Conservation (phyloP, 2,113 vertebrate species). For the Oreocharis arfaki region DNA sequence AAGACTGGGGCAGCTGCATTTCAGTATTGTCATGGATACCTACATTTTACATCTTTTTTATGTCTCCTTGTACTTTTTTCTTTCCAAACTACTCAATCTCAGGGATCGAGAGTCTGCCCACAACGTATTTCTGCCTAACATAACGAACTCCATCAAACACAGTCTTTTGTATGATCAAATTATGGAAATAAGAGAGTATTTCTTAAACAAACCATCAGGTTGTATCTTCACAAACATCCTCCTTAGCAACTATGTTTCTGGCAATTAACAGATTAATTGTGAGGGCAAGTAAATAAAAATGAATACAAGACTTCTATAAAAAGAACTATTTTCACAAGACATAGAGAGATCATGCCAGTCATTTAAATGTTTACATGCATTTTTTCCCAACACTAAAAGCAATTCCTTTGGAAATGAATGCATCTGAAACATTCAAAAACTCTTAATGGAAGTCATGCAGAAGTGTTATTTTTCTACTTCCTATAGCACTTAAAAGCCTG, state of each 20-base stretch:
- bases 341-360: background rate
- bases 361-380: background rate
- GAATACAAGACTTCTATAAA: background rate
- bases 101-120: background rate
- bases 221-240: background rate
- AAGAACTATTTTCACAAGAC: background rate
- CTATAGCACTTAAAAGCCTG: conserved; percentile 38
- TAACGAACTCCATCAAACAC: accelerated
- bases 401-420: background rate
- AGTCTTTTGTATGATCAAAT: background rate
- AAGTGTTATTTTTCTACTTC: conserved; percentile 40
- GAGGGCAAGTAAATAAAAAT: background rate
- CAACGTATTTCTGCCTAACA: background rate
- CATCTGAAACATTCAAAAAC: background rate
- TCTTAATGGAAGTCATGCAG: background rate
- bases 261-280: background rate
- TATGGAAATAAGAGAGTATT: background rate
- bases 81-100: background rate
- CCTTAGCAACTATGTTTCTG: background rate
- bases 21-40: accelerated
- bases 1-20: background rate
- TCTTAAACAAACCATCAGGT: background rate
- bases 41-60: background rate
- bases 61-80: background rate
- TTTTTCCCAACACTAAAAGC: background rate